Evolutionary conservation across 2,888 invertebrate genomes (phyloP), one percentile per base, ranked within the genome.

Genomic region (Neoitamus cyanurus): DNA sequence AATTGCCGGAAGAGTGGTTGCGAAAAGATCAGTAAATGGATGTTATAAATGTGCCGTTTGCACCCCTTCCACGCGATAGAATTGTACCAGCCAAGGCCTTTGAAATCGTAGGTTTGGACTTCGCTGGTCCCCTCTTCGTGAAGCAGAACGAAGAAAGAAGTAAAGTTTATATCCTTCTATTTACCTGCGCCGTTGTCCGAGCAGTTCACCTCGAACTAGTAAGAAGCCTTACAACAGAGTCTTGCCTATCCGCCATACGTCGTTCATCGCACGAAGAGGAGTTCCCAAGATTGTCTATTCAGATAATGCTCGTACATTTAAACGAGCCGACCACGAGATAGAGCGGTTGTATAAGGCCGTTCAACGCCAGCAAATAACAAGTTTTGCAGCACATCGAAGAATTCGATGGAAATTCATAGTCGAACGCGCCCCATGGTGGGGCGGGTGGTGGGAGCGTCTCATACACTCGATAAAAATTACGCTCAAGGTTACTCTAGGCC

Each of bases 101-200:
- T 28, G 86, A 86, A 36, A 77, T 73, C 2, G 85, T 75, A 9
- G 86, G 86, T 13, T 46, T 86, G n/a, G 84, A 85, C 77, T 86
- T 85, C 46, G 85, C 85, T 0, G 84, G 85, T 25, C 86, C 84
- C 5, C 69, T 84, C 20, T 15, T 75, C 42, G 36, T 85, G 2
- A 15, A n/a, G 7, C 7, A 48, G 3, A 20, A 75, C 9, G 37
- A 37, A 28, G 36, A 28, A 31, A 46, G 31, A 15, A 83, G 31
- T n/a, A 69, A 69, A 20, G 69, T 69, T 6, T 69, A 69, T 0
- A 20, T 69, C 11, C n/a, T 69, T 15, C 20, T 69, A 11, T 69
- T 69, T 28, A 69, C 69, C 1, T 69, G 69, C 25, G 48, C 48
- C 15, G 48, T 48, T 3, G 15, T 48, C 3, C 48, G 48, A 48